A percentile compares a stretch with the other conserved stretches of the same genome.
Conservation (phyloP, 2,113 vertebrate genomes). For the Pluvialis apricaria region DNA sequence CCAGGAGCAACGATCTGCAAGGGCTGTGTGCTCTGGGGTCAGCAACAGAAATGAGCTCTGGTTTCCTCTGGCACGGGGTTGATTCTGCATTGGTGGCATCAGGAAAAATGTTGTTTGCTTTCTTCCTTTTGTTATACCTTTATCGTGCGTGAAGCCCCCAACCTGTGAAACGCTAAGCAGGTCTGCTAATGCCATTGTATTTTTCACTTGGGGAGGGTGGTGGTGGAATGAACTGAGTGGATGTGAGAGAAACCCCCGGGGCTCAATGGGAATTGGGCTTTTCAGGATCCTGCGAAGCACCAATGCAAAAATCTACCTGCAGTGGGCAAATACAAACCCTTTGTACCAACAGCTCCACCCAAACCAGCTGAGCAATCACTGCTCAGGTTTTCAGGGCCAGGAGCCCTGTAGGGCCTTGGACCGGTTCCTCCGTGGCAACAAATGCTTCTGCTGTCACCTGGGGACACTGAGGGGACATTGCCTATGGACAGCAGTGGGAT, state of each 20-base stretch:
- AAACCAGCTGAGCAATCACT: background rate
- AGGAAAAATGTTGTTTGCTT: background rate
- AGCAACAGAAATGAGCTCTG: background rate
- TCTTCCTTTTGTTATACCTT: background rate
- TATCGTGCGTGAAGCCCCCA: background rate
- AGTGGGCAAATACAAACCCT: background rate
- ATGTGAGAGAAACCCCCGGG: background rate
- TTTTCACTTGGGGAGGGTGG: background rate
- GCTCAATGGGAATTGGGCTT: background rate
- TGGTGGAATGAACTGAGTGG: background rate
- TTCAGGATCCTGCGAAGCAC: background rate
- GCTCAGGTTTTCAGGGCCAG: background rate
- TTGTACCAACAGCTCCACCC: background rate
- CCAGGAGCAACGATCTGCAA: background rate
- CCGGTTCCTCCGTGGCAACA: background rate
- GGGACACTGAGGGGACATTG: background rate
- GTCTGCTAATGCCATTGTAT: background rate
- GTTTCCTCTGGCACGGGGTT: background rate
- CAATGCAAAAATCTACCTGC: background rate
- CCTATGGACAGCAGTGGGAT: background rate
- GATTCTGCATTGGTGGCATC: background rate
- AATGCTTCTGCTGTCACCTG: background rate
- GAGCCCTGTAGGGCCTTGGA: background rate
- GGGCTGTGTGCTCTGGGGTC: background rate
- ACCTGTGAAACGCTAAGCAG: background rate